Percentiles rank a stretch among this genome's conserved stretches.
Evolutionary conservation across 2,113 vertebrate genomes (phyloP).

Genomic region (Xerus inauris): DNA sequence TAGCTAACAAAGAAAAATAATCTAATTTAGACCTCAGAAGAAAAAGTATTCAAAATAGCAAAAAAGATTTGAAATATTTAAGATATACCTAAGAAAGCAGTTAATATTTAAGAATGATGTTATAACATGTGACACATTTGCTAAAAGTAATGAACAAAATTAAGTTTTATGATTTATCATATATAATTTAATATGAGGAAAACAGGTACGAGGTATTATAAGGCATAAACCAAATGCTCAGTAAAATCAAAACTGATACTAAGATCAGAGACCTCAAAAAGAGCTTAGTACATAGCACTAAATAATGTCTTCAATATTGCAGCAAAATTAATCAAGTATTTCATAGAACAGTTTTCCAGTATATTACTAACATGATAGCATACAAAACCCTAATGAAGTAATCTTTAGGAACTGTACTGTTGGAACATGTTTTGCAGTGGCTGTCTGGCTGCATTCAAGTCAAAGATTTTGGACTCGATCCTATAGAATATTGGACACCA

Average conservation of each 20-base stretch:
- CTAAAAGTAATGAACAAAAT: background rate
- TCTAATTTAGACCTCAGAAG: background rate
- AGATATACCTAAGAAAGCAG: background rate
- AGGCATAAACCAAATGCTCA: background rate
- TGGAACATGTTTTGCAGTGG: background rate
- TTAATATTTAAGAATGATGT: background rate
- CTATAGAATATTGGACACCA: background rate
- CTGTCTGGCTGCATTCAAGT: background rate
- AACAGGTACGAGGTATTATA: background rate
- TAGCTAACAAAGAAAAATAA: slow-evolving; percentile 40
- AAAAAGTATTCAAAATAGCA: slow-evolving; percentile 30
- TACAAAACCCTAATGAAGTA: background rate
- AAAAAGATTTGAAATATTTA: background rate
- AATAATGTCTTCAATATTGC: background rate
- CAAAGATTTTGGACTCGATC: background rate
- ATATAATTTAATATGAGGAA: background rate
- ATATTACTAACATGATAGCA: background rate
- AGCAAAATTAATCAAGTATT: background rate
- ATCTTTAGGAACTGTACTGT: background rate
- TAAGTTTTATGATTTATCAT: background rate
- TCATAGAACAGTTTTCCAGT: background rate
- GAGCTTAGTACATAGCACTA: background rate
- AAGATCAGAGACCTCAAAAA: background rate
- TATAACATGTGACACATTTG: background rate
- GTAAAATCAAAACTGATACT: background rate